Conservation (phyloP, 2,113 vertebrate genomes). For the Struthidea cinerea region DNA sequence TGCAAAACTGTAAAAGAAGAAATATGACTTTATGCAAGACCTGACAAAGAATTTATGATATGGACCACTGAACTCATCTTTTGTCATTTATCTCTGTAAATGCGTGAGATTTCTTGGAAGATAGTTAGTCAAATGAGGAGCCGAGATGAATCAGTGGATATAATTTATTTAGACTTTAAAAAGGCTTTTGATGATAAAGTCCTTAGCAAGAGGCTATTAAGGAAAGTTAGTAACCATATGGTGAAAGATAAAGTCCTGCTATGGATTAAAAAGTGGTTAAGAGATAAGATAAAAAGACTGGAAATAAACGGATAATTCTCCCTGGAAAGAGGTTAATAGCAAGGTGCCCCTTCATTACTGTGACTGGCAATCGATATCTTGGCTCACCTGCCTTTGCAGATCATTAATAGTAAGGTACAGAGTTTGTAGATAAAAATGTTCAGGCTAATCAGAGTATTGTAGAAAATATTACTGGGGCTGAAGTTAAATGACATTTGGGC, state of each 20-base stretch:
- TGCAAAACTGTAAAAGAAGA: background rate
- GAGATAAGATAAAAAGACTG: slow-evolving; percentile 63
- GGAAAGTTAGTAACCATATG: slow-evolving; percentile 65
- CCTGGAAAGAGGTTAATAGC: slow-evolving; percentile 59
- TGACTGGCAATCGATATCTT: slow-evolving; percentile 15
- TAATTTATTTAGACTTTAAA: slow-evolving; percentile 64
- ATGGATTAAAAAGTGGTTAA: slow-evolving; percentile 65
- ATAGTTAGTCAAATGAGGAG: slow-evolving; percentile 41
- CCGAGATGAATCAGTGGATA: slow-evolving; percentile 31
- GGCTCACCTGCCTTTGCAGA: slow-evolving; percentile 52
- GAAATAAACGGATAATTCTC: slow-evolving; percentile 61
- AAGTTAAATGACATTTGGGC: background rate
- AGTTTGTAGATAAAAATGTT: slow-evolving; percentile 9
- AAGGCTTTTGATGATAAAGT: slow-evolving; percentile 68
- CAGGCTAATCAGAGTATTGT: background rate
- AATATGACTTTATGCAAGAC: background rate
- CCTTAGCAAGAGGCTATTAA: slow-evolving; percentile 63
- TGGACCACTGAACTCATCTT: slow-evolving; percentile 22
- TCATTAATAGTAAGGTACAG: slow-evolving; percentile 17
- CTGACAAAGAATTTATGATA: slow-evolving; percentile 13
- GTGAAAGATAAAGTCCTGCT: slow-evolving; percentile 64
- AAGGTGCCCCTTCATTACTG: slow-evolving; percentile 53
- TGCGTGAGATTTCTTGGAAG: slow-evolving; percentile 42
- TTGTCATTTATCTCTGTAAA: slow-evolving; percentile 36
- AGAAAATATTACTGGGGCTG: background rate